Conservation (phyloP, 2,797 vertebrate species). For the Austrolebias charrua region DNA sequence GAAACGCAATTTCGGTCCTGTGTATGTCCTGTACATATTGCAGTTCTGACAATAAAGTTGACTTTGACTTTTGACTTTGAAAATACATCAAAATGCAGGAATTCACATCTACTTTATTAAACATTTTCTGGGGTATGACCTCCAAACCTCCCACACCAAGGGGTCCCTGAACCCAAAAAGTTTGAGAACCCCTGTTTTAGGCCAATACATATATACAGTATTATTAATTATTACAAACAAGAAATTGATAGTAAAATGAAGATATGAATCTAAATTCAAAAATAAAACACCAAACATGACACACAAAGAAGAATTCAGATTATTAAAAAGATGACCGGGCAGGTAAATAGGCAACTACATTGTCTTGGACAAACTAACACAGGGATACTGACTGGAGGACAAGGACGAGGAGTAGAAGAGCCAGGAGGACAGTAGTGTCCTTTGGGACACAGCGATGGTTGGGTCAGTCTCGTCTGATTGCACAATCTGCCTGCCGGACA, state of each 20-base stretch:
- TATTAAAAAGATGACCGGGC: not conserved
- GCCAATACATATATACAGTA: too few species aligned
- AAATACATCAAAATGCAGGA: too few species aligned
- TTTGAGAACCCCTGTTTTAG: too few species aligned
- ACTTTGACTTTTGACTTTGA: too few species aligned
- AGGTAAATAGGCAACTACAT: too few species aligned
- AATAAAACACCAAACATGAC: slow-evolving; percentile 5
- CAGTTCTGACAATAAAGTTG: too few species aligned
- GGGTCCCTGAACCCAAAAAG: too few species aligned
- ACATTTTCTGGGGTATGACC: too few species aligned
- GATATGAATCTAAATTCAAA: not conserved
- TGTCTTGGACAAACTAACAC: not conserved
- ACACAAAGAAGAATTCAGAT: not conserved
- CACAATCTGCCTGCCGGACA: slow-evolving; percentile 86
- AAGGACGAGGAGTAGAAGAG: slow-evolving; percentile 75
- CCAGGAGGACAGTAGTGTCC: slow-evolving; percentile 86
- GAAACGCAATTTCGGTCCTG: too few species aligned
- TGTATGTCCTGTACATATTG: too few species aligned
- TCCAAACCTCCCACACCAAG: too few species aligned
- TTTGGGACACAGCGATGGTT: slow-evolving; percentile 78
- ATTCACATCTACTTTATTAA: too few species aligned
- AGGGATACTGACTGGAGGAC: slow-evolving; percentile 81
- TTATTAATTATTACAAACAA: not conserved
- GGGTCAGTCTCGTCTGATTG: slow-evolving; percentile 80
- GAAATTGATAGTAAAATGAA: not conserved